Percentiles rank a stretch among this genome's conserved stretches.
These are phyloP conservation scores for Holacanthus passer DNA, from an alignment of 2,113 vertebrate species.

Conservation along the genomic window DNA sequence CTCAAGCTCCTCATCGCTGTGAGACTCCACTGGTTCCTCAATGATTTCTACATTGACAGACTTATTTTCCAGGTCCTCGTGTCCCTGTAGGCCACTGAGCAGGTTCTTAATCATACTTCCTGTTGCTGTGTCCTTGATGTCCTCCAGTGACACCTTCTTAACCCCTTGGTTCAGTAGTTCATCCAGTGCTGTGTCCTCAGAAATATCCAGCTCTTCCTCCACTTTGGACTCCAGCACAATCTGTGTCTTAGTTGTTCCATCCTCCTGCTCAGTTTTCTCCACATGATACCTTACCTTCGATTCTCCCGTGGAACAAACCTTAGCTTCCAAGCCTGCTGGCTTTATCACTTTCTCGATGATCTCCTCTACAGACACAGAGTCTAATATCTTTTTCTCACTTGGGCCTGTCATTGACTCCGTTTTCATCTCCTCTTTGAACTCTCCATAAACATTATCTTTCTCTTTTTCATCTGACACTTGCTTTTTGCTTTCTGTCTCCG, in stretches of 20 bases:
- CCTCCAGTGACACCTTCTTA: conserved; percentile 84
- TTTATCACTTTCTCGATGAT: conserved; percentile 91
- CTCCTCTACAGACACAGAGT: conserved; percentile 83
- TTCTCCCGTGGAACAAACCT: conserved; percentile 79
- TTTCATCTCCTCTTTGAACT: conserved; percentile 49
- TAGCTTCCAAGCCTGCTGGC: conserved; percentile 83
- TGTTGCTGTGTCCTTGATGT: conserved; percentile 82
- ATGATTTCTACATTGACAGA: conserved; percentile 93
- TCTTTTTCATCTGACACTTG: conserved; percentile 68
- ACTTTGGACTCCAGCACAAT: conserved; percentile 90
- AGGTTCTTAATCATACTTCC: conserved; percentile 88
- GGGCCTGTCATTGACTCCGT: conserved; percentile 16
- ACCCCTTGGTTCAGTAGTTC: conserved; percentile 84
- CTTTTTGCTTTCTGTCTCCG: conserved; percentile 64
- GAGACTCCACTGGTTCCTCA: conserved; percentile 87
- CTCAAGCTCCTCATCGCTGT: conserved; percentile 77
- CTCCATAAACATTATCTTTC: conserved; percentile 28
- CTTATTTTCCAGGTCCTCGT: conserved; percentile 79
- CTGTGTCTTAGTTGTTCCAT: conserved; percentile 88
- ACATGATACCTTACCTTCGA: conserved; percentile 87
- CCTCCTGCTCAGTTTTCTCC: conserved; percentile 86
- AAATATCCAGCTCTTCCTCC: conserved; percentile 87
- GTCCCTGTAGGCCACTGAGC: conserved; percentile 85
- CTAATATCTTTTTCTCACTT: conserved; percentile 74
- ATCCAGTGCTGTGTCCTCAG: conserved; percentile 79